Percentiles rank a stretch among this genome's conserved stretches.
These are phyloP conservation scores for Rhinichthys osculus DNA, from an alignment of 2,797 vertebrate species.

Conservation along the genomic window DNA sequence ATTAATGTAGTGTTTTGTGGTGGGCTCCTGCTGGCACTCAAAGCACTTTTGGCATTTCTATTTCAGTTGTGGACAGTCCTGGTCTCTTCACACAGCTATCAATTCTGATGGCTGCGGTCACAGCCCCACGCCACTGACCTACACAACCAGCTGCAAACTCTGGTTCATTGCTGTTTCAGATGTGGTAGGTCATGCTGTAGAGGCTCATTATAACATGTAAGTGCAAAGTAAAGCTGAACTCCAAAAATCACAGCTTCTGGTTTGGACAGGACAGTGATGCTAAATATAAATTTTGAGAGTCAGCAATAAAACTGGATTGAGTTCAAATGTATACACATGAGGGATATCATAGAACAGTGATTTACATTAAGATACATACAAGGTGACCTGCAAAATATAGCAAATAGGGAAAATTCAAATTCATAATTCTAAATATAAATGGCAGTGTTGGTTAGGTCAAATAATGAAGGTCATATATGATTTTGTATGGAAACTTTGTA, in stretches of 20 bases:
- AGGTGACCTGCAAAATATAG: no score
- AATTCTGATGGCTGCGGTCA: slow-evolving; percentile 72
- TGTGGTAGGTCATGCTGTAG: slow-evolving; percentile 69
- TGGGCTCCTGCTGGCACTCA: slow-evolving; percentile 54
- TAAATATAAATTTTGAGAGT: slow-evolving; percentile 22
- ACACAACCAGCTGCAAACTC: slow-evolving; percentile 68
- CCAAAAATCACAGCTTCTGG: neutral
- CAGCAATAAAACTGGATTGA: slow-evolving; percentile 29
- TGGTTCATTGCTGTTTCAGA: slow-evolving; percentile 70
- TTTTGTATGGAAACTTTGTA: neutral
- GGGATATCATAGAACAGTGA: neutral
- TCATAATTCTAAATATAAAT: neutral
- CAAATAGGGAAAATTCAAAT: neutral
- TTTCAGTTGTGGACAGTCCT: no score
- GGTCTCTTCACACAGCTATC: no score
- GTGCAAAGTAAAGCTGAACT: slow-evolving; percentile 53
- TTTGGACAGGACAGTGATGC: slow-evolving; percentile 17
- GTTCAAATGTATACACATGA: slow-evolving; percentile 18
- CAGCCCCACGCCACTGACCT: slow-evolving; percentile 76
- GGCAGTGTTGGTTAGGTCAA: neutral
- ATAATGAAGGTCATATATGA: neutral
- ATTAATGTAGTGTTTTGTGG: slow-evolving; percentile 73
- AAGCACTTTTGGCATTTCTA: slow-evolving; percentile 69
- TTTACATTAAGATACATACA: neutral
- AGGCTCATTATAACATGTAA: slow-evolving; percentile 58